Base-by-base conservation (phyloP, 92 coral and sea anemone species). In the Phenganax stokvisi region DNA sequence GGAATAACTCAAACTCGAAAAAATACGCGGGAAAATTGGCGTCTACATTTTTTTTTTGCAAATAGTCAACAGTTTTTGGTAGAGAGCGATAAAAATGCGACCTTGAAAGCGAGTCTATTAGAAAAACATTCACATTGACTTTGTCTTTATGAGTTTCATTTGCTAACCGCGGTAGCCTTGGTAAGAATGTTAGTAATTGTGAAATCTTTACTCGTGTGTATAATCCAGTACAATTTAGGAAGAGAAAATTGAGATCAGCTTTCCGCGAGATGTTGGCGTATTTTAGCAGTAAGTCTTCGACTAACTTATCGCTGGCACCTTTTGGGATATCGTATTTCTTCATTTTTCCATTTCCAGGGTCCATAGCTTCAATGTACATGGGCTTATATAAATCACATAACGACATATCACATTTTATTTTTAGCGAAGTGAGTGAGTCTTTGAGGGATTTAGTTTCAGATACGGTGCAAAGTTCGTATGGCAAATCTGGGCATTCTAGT, bases 1-100 rank as follows among this genome's bases (percentile, higher is more conserved):
- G 85, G 12, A 82, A 57, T 9, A 82, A 67, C 51, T 82, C 80
- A 11, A 56, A 82, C 9, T 82, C 85, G 12, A 82, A 82, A 25
- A 82, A 71, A 54, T 82, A 37, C 8, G 78, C 77, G 54, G 56
- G 63, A 31, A 55, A 28, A 54, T 61, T 57, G 25, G 53, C 55
- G 69, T 82, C 51, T 3, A 11, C 60, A 71, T 57, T 72, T 17
- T 53, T 54, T 17, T 56, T 58, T 47, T 65, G 80, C 16, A 82
- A 72, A 63, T 16, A 62, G 1, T 72, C 77, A 6, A 82, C 80
- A 7, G 85, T 82, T 37, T 82, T 58, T 30, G 85, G 85, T 28
- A 82, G 76, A 7, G 85, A 82, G 30, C 85, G 85, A 72, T 82
- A 82, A 59, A 82, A 82, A 64, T 82, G 85, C 29, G 85, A 79